Evolutionary conservation across 2,113 vertebrate species (phyloP).

Genomic region (Dicerorhinus sumatrensis): DNA sequence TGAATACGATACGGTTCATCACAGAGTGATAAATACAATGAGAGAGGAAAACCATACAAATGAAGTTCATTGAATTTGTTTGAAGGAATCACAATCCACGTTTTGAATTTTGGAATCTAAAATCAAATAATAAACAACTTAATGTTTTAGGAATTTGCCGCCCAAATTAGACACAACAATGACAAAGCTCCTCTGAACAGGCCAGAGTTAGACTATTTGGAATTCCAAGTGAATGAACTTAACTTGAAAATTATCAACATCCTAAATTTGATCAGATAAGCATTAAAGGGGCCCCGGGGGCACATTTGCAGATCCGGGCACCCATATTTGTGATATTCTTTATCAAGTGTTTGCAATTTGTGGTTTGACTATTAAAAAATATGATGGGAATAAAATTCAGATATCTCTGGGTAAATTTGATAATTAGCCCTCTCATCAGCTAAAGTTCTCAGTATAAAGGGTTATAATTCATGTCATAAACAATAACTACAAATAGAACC

Average conservation of each 20-base stretch:
- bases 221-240: rapidly evolving
- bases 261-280: rapidly evolving
- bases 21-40: rapidly evolving
- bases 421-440: neutral
- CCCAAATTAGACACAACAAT: neutral
- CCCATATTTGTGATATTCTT: neutral
- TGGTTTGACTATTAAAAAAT: neutral
- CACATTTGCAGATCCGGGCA: neutral
- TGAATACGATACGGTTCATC: rapidly evolving
- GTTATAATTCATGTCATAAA: neutral
- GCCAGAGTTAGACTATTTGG: rapidly evolving
- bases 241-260: rapidly evolving
- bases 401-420: neutral
- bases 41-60: neutral
- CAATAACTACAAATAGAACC: neutral
- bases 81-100: neutral
- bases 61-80: neutral
- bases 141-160: neutral
- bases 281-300: too few species aligned
- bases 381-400: neutral
- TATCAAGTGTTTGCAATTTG: too few species aligned
- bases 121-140: neutral
- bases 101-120: neutral
- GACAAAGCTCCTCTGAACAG: neutral
- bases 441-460: neutral